These are phyloP conservation scores for Phalacrocorax pelagicus DNA, from an alignment of 2,113 vertebrate genomes.

Conservation along the genomic window DNA sequence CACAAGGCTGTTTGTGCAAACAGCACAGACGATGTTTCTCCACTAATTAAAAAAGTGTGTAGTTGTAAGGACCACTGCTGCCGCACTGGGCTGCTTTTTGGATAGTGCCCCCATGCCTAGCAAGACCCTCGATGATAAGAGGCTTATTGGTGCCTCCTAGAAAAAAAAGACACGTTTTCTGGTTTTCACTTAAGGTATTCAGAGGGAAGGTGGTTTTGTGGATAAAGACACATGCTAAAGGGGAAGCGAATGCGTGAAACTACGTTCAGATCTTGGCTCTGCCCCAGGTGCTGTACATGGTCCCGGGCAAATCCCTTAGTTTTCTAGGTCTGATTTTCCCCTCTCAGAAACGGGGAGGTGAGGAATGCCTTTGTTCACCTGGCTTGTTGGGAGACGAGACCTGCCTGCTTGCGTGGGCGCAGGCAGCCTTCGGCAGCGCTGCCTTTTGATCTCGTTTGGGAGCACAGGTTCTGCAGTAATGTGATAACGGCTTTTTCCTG, in stretches of 20 bases:
- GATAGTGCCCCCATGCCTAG: not conserved
- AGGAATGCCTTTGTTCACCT: not conserved
- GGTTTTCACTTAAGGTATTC: not conserved
- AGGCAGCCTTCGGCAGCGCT: not conserved
- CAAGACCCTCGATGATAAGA: not conserved
- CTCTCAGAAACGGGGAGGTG: not conserved
- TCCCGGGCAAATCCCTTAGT: not conserved
- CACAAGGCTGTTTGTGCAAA: not conserved
- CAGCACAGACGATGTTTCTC: not conserved
- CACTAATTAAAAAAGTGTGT: accelerated
- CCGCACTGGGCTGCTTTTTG: not conserved
- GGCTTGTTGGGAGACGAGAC: not conserved
- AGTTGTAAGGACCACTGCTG: not conserved
- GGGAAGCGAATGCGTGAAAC: not conserved
- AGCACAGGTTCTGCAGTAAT: not conserved
- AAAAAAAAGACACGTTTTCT: not conserved
- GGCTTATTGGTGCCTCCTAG: not conserved
- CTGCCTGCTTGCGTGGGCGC: not conserved
- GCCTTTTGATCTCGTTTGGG: not conserved
- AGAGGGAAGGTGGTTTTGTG: not conserved
- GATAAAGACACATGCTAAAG: accelerated
- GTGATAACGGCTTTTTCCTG: not conserved
- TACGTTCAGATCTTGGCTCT: not conserved
- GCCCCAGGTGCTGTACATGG: accelerated
- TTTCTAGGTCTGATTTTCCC: not conserved